Evolutionary conservation across 2,888 invertebrate species (phyloP).

Genomic region (Diplolepis rosae): DNA sequence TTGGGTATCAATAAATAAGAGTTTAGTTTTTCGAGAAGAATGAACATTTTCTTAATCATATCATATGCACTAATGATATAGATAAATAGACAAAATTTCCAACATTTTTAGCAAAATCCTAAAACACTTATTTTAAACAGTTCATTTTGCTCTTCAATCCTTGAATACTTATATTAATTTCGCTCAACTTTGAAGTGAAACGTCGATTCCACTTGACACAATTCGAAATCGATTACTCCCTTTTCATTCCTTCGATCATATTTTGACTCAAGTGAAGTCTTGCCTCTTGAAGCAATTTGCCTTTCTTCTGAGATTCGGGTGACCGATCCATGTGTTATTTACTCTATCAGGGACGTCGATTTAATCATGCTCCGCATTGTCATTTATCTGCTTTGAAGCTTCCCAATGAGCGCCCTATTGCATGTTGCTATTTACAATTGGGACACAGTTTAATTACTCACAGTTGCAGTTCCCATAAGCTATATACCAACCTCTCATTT

Average conservation of each 20-base stretch:
- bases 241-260: neutral
- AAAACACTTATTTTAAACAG: no score
- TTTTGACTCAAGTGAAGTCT: neutral
- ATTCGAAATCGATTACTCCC: neutral
- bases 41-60: no score
- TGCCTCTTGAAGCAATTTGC: slow-evolving; percentile 18
- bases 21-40: no score
- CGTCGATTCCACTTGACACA: neutral
- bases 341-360: slow-evolving; percentile 51
- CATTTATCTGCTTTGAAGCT: slow-evolving; percentile 41
- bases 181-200: neutral
- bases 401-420: slow-evolving; percentile 63
- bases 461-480: neutral
- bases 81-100: no score
- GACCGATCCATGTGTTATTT: slow-evolving; percentile 38
- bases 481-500: neutral
- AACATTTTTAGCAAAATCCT: no score
- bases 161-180: neutral
- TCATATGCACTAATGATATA: no score
- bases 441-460: slow-evolving; percentile 13
- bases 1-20: no score
- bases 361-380: slow-evolving; percentile 65
- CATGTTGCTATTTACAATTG: slow-evolving; percentile 58
- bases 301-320: slow-evolving; percentile 32
- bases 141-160: no score